A percentile compares a stretch with the other conserved stretches of the same genome.
Evolutionary conservation across 2,113 vertebrate species (phyloP).

Genomic region (Pycnonotus jocosus): DNA sequence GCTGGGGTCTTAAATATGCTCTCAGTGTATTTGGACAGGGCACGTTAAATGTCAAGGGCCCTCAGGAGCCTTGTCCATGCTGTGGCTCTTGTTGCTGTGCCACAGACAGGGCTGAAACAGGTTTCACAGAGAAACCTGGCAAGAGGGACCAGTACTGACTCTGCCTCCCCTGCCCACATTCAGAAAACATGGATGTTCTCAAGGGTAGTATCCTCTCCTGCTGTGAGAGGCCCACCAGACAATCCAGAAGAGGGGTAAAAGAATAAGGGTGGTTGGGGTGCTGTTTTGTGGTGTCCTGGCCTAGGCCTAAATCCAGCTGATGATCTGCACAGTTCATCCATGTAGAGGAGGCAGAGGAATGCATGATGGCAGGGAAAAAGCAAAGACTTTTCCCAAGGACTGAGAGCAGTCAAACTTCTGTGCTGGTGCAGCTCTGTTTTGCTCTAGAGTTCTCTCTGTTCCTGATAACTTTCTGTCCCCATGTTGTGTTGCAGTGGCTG

Average conservation of each 20-base stretch:
- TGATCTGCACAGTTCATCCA: not conserved
- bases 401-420: not conserved
- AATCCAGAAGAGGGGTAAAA: not conserved
- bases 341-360: not conserved
- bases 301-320: fast-evolving
- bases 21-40: not conserved
- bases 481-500: not conserved
- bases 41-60: not conserved
- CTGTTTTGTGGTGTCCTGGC: not conserved
- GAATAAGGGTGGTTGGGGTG: not conserved
- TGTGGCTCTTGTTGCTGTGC: not conserved
- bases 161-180: not conserved
- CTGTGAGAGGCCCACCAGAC: not conserved
- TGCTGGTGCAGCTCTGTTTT: not conserved
- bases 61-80: not conserved
- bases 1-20: not conserved
- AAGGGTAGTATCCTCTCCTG: not conserved
- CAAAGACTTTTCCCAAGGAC: not conserved
- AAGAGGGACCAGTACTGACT: not conserved
- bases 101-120: not conserved
- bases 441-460: not conserved
- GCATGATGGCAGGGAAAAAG: fast-evolving
- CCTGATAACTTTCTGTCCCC: not conserved
- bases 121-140: not conserved
- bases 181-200: not conserved